Percentiles rank a stretch among this genome's conserved stretches.
These are phyloP conservation scores for Cerceris rybyensis DNA, from an alignment of 2,888 invertebrate genomes.

Conservation along the genomic window DNA sequence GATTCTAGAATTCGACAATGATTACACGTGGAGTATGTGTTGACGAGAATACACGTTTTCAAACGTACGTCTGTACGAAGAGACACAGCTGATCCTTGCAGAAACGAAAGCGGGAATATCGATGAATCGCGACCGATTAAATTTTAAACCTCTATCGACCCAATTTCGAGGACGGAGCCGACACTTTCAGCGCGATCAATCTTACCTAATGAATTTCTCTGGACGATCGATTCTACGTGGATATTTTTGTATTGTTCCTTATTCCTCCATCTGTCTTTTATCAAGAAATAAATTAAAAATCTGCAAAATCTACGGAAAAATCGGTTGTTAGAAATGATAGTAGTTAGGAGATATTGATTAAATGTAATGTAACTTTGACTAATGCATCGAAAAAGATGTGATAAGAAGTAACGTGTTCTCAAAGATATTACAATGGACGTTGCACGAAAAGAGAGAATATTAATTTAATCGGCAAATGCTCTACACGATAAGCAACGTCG, in stretches of 20 bases:
- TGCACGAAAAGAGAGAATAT: background rate
- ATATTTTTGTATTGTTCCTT: too few relatives aligned
- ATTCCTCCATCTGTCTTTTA: too few relatives aligned
- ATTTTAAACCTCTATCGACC: constrained; percentile 20
- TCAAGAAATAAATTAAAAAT: too few relatives aligned
- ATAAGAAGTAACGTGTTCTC: background rate
- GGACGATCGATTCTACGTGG: too few relatives aligned
- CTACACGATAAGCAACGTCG: background rate
- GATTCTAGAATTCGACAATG: too few relatives aligned
- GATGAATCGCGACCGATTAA: constrained; percentile 1
- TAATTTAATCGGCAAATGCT: background rate
- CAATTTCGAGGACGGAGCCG: constrained; percentile 9
- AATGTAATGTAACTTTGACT: background rate
- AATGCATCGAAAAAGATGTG: background rate
- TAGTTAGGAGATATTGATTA: background rate
- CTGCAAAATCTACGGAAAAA: too few relatives aligned
- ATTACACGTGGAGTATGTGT: background rate
- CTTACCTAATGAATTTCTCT: constrained; percentile 13
- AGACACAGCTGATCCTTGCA: background rate
- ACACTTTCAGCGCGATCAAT: constrained; percentile 18
- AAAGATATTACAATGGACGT: background rate
- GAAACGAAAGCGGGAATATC: background rate
- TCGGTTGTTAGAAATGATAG: too few relatives aligned
- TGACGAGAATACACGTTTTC: background rate
- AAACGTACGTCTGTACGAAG: background rate